phyloP scores from a whole-genome alignment of 1,140 invertebrate genomes.

The Cheumatopsyche charites region DNA sequence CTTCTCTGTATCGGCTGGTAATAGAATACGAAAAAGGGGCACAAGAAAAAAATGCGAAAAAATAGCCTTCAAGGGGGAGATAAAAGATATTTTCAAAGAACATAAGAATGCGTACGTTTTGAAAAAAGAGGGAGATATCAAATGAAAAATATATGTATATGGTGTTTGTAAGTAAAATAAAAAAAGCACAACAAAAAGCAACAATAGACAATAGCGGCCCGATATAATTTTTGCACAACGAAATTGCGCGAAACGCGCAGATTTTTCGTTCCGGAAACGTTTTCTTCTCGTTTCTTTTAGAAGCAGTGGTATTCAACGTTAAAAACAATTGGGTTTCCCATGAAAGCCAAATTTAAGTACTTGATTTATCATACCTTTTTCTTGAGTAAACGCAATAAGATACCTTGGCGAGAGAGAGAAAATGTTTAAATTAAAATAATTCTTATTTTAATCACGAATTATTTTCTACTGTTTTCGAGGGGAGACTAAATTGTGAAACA shows the following conservation, averaged over 20 bases:
- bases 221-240: slow-evolving; percentile 7
- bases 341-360: too few relatives aligned
- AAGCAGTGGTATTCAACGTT: too few relatives aligned
- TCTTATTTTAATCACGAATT: too few relatives aligned
- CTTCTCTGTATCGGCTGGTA: slow-evolving; percentile 18
- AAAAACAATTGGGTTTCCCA: too few relatives aligned
- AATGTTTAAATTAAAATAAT: too few relatives aligned
- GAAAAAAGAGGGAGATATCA: neutral
- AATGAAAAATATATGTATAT: slow-evolving; percentile 1
- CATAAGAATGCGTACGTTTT: neutral
- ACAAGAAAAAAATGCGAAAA: slow-evolving; percentile 5
- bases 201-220: slow-evolving; percentile 8
- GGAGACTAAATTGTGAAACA: too few relatives aligned
- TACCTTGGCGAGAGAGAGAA: too few relatives aligned
- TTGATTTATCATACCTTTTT: too few relatives aligned
- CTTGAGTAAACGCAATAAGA: too few relatives aligned
- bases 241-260: neutral
- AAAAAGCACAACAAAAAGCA: slow-evolving; percentile 11
- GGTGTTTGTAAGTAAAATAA: neutral
- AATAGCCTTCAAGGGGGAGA: slow-evolving; percentile 11
- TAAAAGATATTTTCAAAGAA: slow-evolving; percentile 27
- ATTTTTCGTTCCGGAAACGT: slow-evolving; percentile 4
- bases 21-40: slow-evolving; percentile 3
- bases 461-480: too few relatives aligned
- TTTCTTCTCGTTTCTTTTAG: neutral